A percentile compares a stretch with the other conserved stretches of the same genome.
These are phyloP conservation scores for Operophtera brumata DNA, from an alignment of 2,888 invertebrate genomes.

Conservation along the genomic window DNA sequence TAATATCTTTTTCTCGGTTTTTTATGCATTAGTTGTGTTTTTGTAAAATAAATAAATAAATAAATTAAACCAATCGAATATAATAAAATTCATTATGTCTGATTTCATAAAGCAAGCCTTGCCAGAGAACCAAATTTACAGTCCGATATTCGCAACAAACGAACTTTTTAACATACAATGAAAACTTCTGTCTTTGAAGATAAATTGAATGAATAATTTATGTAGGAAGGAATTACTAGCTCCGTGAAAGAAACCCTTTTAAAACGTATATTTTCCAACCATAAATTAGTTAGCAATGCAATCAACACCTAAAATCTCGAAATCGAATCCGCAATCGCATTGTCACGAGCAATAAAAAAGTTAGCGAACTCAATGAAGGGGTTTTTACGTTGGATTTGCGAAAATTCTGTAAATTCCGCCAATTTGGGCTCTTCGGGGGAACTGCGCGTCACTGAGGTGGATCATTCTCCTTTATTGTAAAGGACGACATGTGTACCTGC, in stretches of 20 bases:
- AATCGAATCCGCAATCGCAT: slow-evolving; percentile 12
- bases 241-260: no score
- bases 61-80: no score
- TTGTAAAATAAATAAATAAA: no score
- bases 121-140: slow-evolving; percentile 39
- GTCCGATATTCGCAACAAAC: slow-evolving; percentile 25
- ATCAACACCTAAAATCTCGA: slow-evolving; percentile 13
- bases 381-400: slow-evolving; percentile 21
- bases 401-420: slow-evolving; percentile 22
- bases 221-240: no score
- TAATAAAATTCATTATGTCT: no score
- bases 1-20: no score
- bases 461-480: slow-evolving; percentile 4
- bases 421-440: slow-evolving; percentile 13
- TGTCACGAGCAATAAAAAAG: slow-evolving; percentile 33
- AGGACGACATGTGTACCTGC: neutral
- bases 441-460: neutral
- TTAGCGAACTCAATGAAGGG: slow-evolving; percentile 26
- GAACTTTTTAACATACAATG: no score
- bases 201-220: no score
- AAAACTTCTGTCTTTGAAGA: no score
- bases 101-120: no score
- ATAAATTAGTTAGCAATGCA: slow-evolving; percentile 2
- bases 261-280: neutral
- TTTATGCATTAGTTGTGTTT: no score